phyloP scores from a whole-genome alignment of 2,888 invertebrate species.

The Junonia oenone region DNA sequence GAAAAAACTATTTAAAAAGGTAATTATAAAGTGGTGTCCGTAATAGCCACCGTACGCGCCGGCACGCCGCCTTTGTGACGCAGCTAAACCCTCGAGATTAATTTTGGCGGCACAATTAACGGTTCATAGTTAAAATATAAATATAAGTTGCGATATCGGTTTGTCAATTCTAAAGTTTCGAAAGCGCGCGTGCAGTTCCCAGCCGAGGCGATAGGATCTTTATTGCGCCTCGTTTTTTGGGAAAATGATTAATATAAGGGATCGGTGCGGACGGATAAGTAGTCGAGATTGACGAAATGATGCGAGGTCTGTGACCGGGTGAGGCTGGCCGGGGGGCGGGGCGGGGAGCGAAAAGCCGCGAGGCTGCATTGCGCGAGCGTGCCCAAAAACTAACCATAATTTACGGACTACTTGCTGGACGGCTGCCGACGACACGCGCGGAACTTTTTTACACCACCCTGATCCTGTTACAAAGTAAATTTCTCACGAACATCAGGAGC shows the following conservation, averaged over 20 bases:
- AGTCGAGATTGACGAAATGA: slow-evolving; percentile 74
- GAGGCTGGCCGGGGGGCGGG: slow-evolving; percentile 39
- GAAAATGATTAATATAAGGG: slow-evolving; percentile 74
- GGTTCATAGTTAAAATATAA: slow-evolving; percentile 69
- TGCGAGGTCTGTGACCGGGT: slow-evolving; percentile 73
- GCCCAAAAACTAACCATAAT: slow-evolving; percentile 81
- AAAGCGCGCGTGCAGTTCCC: slow-evolving; percentile 53
- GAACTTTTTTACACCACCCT: slow-evolving; percentile 55
- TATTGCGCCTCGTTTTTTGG: slow-evolving; percentile 60
- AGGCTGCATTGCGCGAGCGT: slow-evolving; percentile 72
- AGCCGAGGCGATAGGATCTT: slow-evolving; percentile 63
- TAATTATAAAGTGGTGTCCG: slow-evolving; percentile 74
- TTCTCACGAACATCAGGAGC: slow-evolving; percentile 70
- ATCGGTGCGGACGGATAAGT: slow-evolving; percentile 73
- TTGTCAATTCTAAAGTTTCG: slow-evolving; percentile 66
- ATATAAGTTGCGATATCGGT: slow-evolving; percentile 68
- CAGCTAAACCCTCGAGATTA: slow-evolving; percentile 74
- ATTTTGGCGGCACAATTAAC: slow-evolving; percentile 74
- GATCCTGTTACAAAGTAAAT: slow-evolving; percentile 72
- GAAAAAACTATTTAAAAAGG: slow-evolving; percentile 77
- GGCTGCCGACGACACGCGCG: slow-evolving; percentile 69
- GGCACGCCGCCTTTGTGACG: slow-evolving; percentile 70
- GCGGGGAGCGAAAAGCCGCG: slow-evolving; percentile 65
- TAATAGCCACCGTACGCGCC: slow-evolving; percentile 71
- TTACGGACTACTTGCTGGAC: slow-evolving; percentile 75